A percentile compares a stretch with the other conserved stretches of the same genome.
Conservation (phyloP, 2,797 vertebrate species). For the Gorsachius magnificus region DNA sequence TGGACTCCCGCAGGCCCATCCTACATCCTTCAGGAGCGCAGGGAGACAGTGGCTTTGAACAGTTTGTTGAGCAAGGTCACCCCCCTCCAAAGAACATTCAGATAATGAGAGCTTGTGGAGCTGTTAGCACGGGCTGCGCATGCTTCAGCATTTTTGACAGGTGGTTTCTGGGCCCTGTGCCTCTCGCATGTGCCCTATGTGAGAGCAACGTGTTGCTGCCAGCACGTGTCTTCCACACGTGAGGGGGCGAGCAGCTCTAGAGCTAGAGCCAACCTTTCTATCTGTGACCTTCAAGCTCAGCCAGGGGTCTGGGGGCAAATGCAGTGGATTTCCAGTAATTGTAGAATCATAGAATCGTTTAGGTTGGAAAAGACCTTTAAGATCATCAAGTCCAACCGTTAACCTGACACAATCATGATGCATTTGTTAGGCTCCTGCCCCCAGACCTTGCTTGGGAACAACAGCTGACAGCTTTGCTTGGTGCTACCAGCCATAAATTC, state of each 20-base stretch:
- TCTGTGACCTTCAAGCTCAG: not conserved
- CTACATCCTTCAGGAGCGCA: not conserved
- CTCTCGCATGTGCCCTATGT: not conserved
- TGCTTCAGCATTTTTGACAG: not conserved
- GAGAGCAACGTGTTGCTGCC: not conserved
- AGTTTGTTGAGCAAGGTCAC: not conserved
- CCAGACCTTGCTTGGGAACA: not conserved
- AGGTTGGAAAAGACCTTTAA: no score
- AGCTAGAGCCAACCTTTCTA: not conserved
- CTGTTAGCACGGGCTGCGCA: not conserved
- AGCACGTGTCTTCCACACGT: not conserved
- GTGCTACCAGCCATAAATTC: not conserved
- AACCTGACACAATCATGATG: no score
- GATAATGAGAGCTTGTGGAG: not conserved
- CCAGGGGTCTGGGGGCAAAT: not conserved
- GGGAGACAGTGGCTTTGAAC: not conserved
- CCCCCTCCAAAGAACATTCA: accelerated
- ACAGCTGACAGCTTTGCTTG: not conserved
- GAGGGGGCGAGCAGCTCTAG: not conserved
- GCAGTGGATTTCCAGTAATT: not conserved
- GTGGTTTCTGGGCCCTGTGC: not conserved
- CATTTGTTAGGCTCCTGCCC: not conserved
- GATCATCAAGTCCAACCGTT: no score
- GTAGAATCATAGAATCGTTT: no score
- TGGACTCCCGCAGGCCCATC: not conserved